Conservation (phyloP, 2,888 invertebrate genomes). For the Caenorhabditis afra region DNA sequence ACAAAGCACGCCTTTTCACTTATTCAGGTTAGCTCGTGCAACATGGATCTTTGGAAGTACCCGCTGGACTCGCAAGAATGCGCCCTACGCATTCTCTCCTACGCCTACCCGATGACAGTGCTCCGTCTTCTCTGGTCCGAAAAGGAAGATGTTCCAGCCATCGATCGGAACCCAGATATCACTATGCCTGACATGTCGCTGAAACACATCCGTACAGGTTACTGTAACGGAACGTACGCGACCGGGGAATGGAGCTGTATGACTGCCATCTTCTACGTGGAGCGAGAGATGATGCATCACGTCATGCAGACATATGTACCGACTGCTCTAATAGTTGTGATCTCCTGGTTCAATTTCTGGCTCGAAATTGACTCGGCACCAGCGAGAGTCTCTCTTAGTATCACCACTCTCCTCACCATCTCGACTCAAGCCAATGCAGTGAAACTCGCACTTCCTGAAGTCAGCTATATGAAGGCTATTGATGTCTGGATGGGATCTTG, state of each 20-base stretch:
- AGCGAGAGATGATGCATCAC: conserved; percentile 83
- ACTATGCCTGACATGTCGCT: conserved; percentile 80
- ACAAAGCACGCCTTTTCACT: background rate
- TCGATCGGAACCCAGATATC: conserved; percentile 78
- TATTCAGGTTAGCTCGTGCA: conserved; percentile 70
- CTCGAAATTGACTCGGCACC: conserved; percentile 80
- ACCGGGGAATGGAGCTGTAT: conserved; percentile 83
- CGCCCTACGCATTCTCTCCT: conserved; percentile 82
- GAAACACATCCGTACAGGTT: conserved; percentile 72
- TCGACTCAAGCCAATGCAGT: conserved; percentile 79
- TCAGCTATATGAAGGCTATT: conserved; percentile 79
- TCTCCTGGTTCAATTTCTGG: conserved; percentile 82
- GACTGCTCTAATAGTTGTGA: conserved; percentile 84
- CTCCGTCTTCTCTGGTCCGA: conserved; percentile 77
- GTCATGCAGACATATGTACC: conserved; percentile 84
- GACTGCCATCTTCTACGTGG: conserved; percentile 83
- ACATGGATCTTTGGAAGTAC: conserved; percentile 74
- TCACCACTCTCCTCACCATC: conserved; percentile 78
- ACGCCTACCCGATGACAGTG: conserved; percentile 80
- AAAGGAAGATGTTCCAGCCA: conserved; percentile 70
- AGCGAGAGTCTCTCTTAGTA: conserved; percentile 78
- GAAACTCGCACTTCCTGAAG: conserved; percentile 79
- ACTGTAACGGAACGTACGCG: conserved; percentile 79
- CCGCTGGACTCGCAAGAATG: conserved; percentile 82
- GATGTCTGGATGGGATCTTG: conserved; percentile 82